A percentile compares a stretch with the other conserved stretches of the same genome.
These are phyloP conservation scores for Acanthosepion esculentum DNA, from an alignment of 2,888 invertebrate genomes.

Conservation along the genomic window DNA sequence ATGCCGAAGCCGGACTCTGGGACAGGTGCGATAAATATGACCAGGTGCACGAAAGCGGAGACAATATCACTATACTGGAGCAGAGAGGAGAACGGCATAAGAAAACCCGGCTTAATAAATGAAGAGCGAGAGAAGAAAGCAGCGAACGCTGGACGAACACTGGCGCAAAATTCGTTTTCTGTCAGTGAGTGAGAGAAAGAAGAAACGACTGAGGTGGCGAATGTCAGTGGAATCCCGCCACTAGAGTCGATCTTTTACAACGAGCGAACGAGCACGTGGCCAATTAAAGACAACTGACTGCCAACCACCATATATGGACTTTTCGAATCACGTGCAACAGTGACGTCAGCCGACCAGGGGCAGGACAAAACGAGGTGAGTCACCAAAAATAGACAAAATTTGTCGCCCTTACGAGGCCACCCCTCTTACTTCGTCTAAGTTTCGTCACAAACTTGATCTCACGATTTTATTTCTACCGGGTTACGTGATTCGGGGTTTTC, in stretches of 20 bases:
- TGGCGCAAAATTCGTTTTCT: not conserved
- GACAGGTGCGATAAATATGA: not conserved
- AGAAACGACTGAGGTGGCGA: not conserved
- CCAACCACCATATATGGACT: constrained; percentile 33
- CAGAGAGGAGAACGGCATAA: not conserved
- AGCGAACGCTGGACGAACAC: not conserved
- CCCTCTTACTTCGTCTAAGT: not conserved
- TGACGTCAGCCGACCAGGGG: constrained; percentile 33
- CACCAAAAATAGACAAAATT: constrained; percentile 33
- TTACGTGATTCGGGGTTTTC: constrained; percentile 14
- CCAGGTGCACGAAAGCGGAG: not conserved
- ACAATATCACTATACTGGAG: not conserved
- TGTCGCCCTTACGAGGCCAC: constrained; percentile 33
- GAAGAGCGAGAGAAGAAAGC: not conserved
- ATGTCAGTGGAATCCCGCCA: not conserved
- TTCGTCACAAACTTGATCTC: not conserved
- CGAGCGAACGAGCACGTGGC: constrained; percentile 21
- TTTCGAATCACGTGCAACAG: not conserved
- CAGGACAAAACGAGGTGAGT: constrained; percentile 18
- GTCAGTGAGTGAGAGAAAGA: not conserved
- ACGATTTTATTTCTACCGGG: not conserved
- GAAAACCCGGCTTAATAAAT: not conserved
- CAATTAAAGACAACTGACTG: constrained; percentile 21
- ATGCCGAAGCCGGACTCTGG: not conserved
- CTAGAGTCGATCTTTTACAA: not conserved